Percentiles rank a stretch among this genome's conserved stretches.
phyloP scores from a whole-genome alignment of 2,797 vertebrate genomes.

The Danio choprae region DNA sequence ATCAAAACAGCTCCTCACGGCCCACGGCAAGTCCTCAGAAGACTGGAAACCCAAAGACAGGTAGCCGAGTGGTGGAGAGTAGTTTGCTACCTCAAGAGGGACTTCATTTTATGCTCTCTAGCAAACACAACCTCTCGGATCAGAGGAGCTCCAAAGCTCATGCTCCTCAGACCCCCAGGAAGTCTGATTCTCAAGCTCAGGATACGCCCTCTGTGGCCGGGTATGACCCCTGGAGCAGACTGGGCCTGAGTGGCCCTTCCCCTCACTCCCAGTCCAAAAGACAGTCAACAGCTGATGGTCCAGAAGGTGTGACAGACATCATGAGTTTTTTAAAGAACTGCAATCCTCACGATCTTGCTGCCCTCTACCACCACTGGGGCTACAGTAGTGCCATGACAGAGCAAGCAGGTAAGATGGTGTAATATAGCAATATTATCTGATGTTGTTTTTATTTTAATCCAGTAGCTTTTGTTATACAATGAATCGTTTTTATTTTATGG shows the following conservation, averaged over 20 bases:
- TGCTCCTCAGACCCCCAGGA: slow-evolving; percentile 51
- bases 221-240: slow-evolving; percentile 73
- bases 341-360: slow-evolving; percentile 91
- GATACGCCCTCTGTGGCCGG: slow-evolving; percentile 66
- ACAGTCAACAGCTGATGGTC: slow-evolving; percentile 77
- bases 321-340: slow-evolving; percentile 92
- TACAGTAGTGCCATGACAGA: slow-evolving; percentile 84
- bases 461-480: neutral
- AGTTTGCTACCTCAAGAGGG: slow-evolving; percentile 77
- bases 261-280: slow-evolving; percentile 78
- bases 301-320: slow-evolving; percentile 83
- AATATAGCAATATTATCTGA: neutral
- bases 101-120: slow-evolving; percentile 79
- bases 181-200: slow-evolving; percentile 64
- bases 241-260: slow-evolving; percentile 65
- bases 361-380: slow-evolving; percentile 94
- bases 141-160: slow-evolving; percentile 67
- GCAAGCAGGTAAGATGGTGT: slow-evolving; percentile 84
- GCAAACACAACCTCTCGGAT: slow-evolving; percentile 80
- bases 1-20: slow-evolving; percentile 74
- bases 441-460: neutral
- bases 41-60: slow-evolving; percentile 70
- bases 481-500: neutral
- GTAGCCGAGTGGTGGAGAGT: slow-evolving; percentile 78
- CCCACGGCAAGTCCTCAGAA: slow-evolving; percentile 70